Evolutionary conservation across 2,888 invertebrate genomes (phyloP), one percentile per base, ranked within the genome.

Genomic region (Neocrepidodera transversa): DNA sequence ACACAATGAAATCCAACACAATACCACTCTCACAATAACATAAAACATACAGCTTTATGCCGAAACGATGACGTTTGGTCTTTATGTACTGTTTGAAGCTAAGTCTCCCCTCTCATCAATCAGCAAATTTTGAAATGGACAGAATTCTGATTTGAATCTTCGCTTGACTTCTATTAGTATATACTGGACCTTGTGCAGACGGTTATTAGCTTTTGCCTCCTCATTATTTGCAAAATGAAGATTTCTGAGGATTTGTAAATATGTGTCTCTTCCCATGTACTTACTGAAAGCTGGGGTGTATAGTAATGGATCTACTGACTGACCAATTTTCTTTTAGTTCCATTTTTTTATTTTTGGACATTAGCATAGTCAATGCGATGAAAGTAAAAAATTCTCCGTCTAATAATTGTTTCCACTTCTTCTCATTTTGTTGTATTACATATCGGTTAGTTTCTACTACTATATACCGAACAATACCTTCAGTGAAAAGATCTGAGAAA

Each of bases 261-360:
- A 52, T 52, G 42, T 42, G 17, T 52, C 30, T 40, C 28, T 40
- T 13, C 5, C 10, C 28, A 52, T 52, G 17, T 42, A 11, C 16
- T 52, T 23, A 23, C 4, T 23, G 36, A 13, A n/a, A n/a, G n/a
- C n/a, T n/a, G n/a, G n/a, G n/a, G n/a, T n/a, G n/a, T n/a, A n/a
- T n/a, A n/a, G n/a, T 11, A 2, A 14, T 7, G 10, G 14, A 13
- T 6, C 10, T 35, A 7, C 7, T 7, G 3, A 28, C 32, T 43
- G 58, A 52, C 43, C 23, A 43, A 43, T 51, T 45, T 38, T 23
- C 50, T 38, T 32, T 57, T 23, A 50, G 42, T 50, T 48, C 49
- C 8, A 43, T 42, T 23, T 23, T 23, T 23, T 23, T 23, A 23
- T 5, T 7, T 3, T 23, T 7, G n/a, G n/a, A n/a, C n/a, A n/a